These are phyloP conservation scores for Cliona cf. orientalis DNA, from an alignment of 37 sponge, comb jelly and placozoan genomes.

Conservation along the genomic window DNA sequence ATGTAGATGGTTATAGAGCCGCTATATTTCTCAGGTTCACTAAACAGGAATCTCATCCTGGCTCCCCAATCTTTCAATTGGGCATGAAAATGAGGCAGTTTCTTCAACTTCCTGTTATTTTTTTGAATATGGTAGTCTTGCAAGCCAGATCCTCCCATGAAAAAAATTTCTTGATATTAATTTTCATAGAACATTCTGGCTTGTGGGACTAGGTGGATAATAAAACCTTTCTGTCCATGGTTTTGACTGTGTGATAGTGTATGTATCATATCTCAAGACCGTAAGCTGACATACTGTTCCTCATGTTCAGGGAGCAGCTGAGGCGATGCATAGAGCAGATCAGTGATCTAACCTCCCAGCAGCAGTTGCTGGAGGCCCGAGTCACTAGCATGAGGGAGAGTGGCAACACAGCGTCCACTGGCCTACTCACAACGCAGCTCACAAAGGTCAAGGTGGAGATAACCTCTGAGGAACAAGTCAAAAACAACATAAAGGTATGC, in stretches of 20 bases:
- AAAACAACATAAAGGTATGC: not conserved
- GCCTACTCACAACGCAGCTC: conserved; percentile 13
- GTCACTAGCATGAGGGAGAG: not conserved
- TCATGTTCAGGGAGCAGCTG: conserved; percentile 14
- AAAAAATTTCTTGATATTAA: not conserved
- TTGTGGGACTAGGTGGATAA: too few species aligned
- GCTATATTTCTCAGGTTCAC: not conserved
- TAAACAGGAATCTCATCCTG: not conserved
- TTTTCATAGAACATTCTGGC: too few species aligned
- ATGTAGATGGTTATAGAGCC: not conserved
- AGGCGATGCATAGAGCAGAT: not conserved
- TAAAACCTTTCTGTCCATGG: too few species aligned
- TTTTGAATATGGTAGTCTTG: too few species aligned
- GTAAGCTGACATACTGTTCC: not conserved
- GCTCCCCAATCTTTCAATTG: not conserved
- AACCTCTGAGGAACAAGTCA: not conserved
- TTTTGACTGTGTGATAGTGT: too few species aligned
- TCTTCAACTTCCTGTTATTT: too few species aligned
- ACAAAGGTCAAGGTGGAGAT: conserved; percentile 7
- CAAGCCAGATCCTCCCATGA: not conserved
- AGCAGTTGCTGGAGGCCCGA: not conserved
- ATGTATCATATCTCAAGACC: too few species aligned
- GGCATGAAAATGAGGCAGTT: too few species aligned
- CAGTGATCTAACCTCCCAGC: not conserved
- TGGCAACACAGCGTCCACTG: not conserved